Percentiles rank a stretch among this genome's conserved stretches.
Evolutionary conservation across 1,140 invertebrate species (phyloP).

Genomic region (Drosophila asahinai): DNA sequence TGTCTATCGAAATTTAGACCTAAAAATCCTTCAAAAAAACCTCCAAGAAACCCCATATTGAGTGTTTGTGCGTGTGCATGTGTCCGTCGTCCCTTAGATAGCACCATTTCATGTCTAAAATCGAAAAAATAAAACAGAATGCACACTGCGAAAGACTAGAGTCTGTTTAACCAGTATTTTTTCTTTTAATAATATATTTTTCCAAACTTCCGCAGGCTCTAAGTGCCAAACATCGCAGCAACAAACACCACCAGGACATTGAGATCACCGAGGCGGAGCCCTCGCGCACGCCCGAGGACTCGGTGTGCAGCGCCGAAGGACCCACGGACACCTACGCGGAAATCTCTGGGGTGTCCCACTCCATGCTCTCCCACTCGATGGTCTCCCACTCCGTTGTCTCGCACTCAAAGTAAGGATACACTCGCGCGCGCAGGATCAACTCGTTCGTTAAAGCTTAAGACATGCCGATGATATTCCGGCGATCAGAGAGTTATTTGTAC

Average conservation of each 20-base stretch:
- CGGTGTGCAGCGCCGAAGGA: conserved; percentile 91
- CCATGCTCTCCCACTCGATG: conserved; percentile 83
- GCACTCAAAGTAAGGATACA: conserved; percentile 67
- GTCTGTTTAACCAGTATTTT: background rate
- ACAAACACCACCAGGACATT: conserved; percentile 85
- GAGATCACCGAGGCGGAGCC: conserved; percentile 89
- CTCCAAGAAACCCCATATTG: background rate
- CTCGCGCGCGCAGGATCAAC: background rate
- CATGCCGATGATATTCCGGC: conserved; percentile 12
- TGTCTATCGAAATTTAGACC: conserved; percentile 41
- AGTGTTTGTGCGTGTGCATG: conserved; percentile 44
- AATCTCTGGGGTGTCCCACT: conserved; percentile 84
- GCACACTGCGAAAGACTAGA: conserved; percentile 28
- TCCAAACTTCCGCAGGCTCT: conserved; percentile 86
- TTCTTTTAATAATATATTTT: background rate
- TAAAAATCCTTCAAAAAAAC: background rate
- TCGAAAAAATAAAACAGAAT: conserved; percentile 24
- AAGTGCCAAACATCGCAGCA: conserved; percentile 87
- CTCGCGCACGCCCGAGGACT: conserved; percentile 89
- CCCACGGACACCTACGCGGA: conserved; percentile 86
- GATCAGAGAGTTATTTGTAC: conserved; percentile 39
- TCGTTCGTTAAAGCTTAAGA: conserved; percentile 5
- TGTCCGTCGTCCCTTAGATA: conserved; percentile 49
- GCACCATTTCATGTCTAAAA: conserved; percentile 48
- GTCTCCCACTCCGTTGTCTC: conserved; percentile 82